Conservation (phyloP, 2,888 invertebrate genomes). For the Nyleta sp. region DNA sequence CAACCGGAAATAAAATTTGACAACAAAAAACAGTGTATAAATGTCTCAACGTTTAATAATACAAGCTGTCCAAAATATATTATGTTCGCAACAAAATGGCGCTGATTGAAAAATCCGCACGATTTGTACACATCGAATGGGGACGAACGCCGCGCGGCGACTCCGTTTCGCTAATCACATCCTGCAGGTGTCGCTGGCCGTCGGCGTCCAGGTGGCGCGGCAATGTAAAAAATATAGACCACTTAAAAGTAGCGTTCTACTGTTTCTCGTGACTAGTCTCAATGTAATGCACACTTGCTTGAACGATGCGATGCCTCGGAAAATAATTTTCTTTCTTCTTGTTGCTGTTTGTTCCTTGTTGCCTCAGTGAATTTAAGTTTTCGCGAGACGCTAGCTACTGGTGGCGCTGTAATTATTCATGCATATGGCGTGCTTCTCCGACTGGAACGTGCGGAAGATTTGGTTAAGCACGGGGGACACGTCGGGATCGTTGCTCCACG, state of each 20-base stretch:
- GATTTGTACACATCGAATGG: conserved; percentile 33
- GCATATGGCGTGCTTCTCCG: conserved; percentile 85
- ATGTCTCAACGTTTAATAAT: conserved; percentile 11
- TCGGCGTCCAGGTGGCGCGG: neutral
- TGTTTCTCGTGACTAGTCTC: conserved; percentile 23
- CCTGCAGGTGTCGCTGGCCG: neutral
- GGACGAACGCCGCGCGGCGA: neutral
- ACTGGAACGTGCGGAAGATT: conserved; percentile 86
- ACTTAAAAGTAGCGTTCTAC: conserved; percentile 24
- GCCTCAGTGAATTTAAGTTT: conserved; percentile 17
- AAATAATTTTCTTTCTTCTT: conserved; percentile 27
- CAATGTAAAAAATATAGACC: conserved; percentile 34
- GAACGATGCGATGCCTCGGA: conserved; percentile 13
- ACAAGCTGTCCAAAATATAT: conserved; percentile 6
- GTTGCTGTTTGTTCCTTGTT: conserved; percentile 3
- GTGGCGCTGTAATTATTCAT: conserved; percentile 80
- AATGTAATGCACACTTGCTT: conserved; percentile 15
- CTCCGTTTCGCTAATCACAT: neutral
- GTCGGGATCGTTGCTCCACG: conserved; percentile 88
- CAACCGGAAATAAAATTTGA: conserved; percentile 26
- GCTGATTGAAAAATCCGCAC: neutral
- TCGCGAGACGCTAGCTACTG: conserved; percentile 63
- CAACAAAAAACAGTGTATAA: conserved; percentile 11
- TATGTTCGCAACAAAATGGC: conserved; percentile 20
- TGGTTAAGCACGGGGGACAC: conserved; percentile 87